phyloP scores from a whole-genome alignment of 2,888 invertebrate genomes.

The Philopedon plagiatum region DNA sequence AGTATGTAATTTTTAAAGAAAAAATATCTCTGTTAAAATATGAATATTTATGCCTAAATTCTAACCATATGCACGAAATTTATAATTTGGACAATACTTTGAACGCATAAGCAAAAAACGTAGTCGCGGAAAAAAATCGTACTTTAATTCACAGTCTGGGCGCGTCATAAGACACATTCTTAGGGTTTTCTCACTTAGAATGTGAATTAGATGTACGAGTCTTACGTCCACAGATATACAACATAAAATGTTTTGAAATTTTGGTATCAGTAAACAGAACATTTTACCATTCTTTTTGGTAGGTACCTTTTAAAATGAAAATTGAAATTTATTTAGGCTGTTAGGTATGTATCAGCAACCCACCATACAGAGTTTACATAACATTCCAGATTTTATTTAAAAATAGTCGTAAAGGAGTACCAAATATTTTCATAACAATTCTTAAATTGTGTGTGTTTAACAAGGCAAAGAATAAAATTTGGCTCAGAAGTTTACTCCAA shows the following conservation, averaged over 20 bases:
- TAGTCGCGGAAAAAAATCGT: too few species aligned
- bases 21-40: constrained; percentile 20
- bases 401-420: too few species aligned
- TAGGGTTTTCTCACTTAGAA: too few species aligned
- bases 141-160: too few species aligned
- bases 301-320: not conserved
- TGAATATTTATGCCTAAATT: constrained; percentile 30
- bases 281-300: not conserved
- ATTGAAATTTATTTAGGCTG: constrained; percentile 1
- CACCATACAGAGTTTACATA: not conserved
- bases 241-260: constrained; percentile 23
- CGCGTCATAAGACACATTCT: too few species aligned
- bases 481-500: too few species aligned
- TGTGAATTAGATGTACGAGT: too few species aligned
- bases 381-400: not conserved
- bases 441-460: too few species aligned
- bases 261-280: not conserved
- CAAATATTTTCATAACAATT: too few species aligned
- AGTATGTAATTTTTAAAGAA: constrained; percentile 3
- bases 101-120: constrained; percentile 22
- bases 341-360: not conserved
- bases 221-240: too few species aligned
- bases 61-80: constrained; percentile 34
- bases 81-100: constrained; percentile 39
- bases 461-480: not conserved